A percentile compares a stretch with the other conserved stretches of the same genome.
These are phyloP conservation scores for Urocyon cinereoargenteus DNA, from an alignment of 2,797 vertebrate species.

Conservation along the genomic window DNA sequence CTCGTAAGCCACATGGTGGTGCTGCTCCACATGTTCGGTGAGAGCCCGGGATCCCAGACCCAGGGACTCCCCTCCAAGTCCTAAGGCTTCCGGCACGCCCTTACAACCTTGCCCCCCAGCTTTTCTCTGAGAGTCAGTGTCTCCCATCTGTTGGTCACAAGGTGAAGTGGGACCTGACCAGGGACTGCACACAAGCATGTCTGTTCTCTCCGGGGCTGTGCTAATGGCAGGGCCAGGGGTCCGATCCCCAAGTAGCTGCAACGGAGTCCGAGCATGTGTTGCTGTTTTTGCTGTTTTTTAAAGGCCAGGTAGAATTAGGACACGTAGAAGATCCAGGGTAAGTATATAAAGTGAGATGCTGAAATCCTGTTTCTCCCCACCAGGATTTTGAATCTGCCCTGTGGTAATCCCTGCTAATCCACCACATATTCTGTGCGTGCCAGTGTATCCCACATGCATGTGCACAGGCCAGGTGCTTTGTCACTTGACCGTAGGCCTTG, in stretches of 20 bases:
- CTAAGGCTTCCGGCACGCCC: neutral
- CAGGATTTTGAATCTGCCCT: neutral
- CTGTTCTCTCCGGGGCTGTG: neutral
- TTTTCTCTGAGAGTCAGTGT: neutral
- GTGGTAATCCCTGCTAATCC: neutral
- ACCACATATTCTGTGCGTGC: neutral
- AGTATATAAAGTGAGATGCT: neutral
- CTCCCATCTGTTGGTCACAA: neutral
- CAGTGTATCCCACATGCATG: neutral
- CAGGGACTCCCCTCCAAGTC: neutral
- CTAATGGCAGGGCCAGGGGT: neutral
- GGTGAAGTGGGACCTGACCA: neutral
- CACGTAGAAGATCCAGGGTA: neutral
- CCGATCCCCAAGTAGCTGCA: neutral
- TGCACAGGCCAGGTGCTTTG: neutral
- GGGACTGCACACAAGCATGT: neutral
- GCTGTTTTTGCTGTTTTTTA: neutral
- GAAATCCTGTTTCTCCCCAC: neutral
- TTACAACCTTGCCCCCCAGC: neutral
- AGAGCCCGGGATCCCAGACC: neutral
- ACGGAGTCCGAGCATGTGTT: neutral
- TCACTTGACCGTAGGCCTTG: neutral
- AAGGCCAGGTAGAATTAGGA: too few relatives aligned
- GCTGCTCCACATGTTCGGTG: neutral
- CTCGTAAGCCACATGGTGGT: neutral